A percentile compares a stretch with the other conserved stretches of the same genome.
phyloP scores from a whole-genome alignment of 2,113 vertebrate species.

The Lutjanus erythropterus region DNA sequence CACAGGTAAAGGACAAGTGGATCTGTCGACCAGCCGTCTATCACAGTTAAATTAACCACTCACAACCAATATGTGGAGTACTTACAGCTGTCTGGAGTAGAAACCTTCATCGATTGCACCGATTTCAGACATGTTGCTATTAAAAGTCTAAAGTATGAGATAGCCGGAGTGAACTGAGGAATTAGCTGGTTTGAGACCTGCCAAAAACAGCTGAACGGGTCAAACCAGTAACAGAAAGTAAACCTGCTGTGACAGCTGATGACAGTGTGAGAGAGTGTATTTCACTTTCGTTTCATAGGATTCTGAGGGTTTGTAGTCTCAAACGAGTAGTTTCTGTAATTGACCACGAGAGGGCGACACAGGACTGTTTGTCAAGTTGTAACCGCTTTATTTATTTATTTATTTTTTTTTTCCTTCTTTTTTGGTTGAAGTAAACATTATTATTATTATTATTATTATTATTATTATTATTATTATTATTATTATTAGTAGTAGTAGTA shows the following conservation, averaged over 20 bases:
- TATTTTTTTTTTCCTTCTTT: too few species aligned
- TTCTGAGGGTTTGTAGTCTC: background rate
- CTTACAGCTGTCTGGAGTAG: constrained; percentile 93
- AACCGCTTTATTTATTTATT: too few species aligned
- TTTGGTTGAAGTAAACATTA: too few species aligned
- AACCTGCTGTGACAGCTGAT: fast-evolving
- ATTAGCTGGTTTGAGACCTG: background rate
- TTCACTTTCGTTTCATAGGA: constrained; percentile 72
- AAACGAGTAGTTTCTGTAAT: fast-evolving
- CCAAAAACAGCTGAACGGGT: too few species aligned
- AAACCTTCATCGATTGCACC: constrained; percentile 78
- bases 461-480: too few species aligned
- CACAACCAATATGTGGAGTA: background rate
- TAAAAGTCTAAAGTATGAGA: background rate
- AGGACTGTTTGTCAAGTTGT: background rate
- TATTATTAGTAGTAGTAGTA: too few species aligned
- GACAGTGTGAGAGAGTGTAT: background rate
- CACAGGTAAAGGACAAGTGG: background rate
- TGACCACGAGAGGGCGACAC: constrained; percentile 56
- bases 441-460: too few species aligned
- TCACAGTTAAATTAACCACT: fast-evolving
- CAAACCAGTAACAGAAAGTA: background rate
- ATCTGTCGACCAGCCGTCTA: fast-evolving
- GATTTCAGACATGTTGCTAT: constrained; percentile 55
- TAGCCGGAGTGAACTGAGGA: background rate